These are phyloP conservation scores for Nephrotoma flavescens DNA, from an alignment of 2,888 invertebrate species.

Conservation along the genomic window DNA sequence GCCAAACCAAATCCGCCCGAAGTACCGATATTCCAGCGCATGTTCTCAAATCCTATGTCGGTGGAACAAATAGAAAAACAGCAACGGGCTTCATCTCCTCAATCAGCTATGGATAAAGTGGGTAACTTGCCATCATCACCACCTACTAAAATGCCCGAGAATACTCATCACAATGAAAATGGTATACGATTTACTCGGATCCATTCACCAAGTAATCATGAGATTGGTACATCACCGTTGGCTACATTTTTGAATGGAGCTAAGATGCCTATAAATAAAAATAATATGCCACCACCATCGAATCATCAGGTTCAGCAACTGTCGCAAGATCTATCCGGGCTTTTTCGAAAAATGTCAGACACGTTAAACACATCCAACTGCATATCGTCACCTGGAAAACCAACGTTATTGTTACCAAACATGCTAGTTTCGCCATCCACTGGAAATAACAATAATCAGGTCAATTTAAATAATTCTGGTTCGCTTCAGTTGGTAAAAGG, in stretches of 20 bases:
- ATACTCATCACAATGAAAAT: not conserved
- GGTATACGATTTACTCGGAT: not conserved
- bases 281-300: not conserved
- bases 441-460: slow-evolving; percentile 18
- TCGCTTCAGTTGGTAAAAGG: slow-evolving; percentile 13
- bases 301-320: slow-evolving; percentile 17
- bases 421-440: slow-evolving; percentile 57
- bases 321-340: slow-evolving; percentile 4
- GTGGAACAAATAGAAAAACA: slow-evolving; percentile 85
- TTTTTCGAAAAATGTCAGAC: slow-evolving; percentile 10
- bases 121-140: not conserved
- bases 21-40: slow-evolving; percentile 52
- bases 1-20: slow-evolving; percentile 37
- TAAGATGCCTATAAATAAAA: slow-evolving; percentile 32
- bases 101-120: not conserved
- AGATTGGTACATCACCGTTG: slow-evolving; percentile 36
- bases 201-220: slow-evolving; percentile 27
- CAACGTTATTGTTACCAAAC: slow-evolving; percentile 70
- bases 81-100: slow-evolving; percentile 60
- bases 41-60: slow-evolving; percentile 45
- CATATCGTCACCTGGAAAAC: slow-evolving; percentile 38
- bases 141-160: not conserved
- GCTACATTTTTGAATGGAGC: slow-evolving; percentile 39
- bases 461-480: slow-evolving; percentile 12
- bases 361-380: not conserved